Conservation (phyloP, 2,888 invertebrate genomes). For the Xestobium rufovillosum region DNA sequence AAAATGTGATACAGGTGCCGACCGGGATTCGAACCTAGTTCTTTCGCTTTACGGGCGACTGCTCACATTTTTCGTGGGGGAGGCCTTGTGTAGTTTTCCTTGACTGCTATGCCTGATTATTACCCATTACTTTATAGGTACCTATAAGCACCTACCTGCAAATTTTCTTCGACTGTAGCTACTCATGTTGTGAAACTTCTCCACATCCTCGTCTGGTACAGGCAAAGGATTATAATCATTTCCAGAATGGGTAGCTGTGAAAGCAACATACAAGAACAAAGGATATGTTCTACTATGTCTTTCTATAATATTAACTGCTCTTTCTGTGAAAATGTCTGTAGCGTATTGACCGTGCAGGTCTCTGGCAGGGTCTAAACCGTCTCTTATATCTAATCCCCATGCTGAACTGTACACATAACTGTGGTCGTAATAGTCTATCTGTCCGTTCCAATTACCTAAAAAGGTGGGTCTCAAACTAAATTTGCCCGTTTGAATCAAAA, state of each 20-base stretch:
- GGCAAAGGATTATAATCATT: slow-evolving; percentile 70
- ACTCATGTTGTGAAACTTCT: slow-evolving; percentile 55
- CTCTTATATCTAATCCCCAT: slow-evolving; percentile 54
- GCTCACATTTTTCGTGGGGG: too few species aligned
- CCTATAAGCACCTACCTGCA: slow-evolving; percentile 64
- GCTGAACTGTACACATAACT: slow-evolving; percentile 54
- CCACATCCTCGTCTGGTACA: slow-evolving; percentile 58
- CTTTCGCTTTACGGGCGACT: too few species aligned
- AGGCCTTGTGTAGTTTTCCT: too few species aligned
- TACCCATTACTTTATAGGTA: too few species aligned
- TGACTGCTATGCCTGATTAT: too few species aligned
- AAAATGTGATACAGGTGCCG: too few species aligned
- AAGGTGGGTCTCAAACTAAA: too few species aligned
- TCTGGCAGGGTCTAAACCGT: slow-evolving; percentile 56
- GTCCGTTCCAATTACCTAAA: slow-evolving; percentile 72
- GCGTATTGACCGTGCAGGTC: slow-evolving; percentile 68
- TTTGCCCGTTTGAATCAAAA: too few species aligned
- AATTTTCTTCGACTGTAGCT: slow-evolving; percentile 59
- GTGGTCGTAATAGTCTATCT: slow-evolving; percentile 78
- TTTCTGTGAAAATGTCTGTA: slow-evolving; percentile 67
- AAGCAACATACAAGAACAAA: slow-evolving; percentile 71
- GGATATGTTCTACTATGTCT: slow-evolving; percentile 57
- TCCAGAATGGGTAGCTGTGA: slow-evolving; percentile 76
- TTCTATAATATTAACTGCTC: slow-evolving; percentile 59
- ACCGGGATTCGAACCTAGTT: too few species aligned